A percentile compares a stretch with the other conserved stretches of the same genome.
Evolutionary conservation across 1,140 invertebrate genomes (phyloP).

Genomic region (Plodia interpunctella): DNA sequence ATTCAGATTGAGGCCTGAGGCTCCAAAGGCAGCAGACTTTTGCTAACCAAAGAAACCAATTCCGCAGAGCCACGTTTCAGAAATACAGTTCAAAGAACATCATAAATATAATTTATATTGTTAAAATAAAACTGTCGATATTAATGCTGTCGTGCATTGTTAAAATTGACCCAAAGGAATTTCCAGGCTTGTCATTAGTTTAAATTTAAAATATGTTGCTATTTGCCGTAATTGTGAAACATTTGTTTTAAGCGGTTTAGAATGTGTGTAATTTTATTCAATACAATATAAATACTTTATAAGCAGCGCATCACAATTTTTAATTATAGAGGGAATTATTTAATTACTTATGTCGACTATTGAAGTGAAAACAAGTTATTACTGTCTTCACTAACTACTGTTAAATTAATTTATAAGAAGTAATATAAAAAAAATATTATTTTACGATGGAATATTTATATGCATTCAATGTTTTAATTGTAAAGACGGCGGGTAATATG

Average conservation of each 20-base stretch:
- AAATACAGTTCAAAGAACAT: constrained; percentile 1
- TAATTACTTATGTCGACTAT: not conserved
- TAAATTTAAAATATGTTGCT: no score
- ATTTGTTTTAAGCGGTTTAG: no score
- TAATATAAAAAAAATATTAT: not conserved
- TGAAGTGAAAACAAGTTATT: not conserved
- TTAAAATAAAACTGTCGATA: not conserved
- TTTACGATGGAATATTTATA: not conserved
- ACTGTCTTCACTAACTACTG: not conserved
- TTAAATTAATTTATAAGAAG: not conserved
- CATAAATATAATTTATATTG: not conserved
- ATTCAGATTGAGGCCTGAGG: not conserved
- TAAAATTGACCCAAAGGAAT: no score
- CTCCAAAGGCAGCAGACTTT: not conserved
- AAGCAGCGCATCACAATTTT: not conserved
- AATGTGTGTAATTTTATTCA: no score
- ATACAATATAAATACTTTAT: no score
- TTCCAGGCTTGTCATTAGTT: no score
- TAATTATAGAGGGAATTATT: not conserved
- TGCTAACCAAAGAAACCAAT: not conserved
- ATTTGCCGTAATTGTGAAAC: no score
- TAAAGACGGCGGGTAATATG: no score
- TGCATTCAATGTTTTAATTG: not conserved
- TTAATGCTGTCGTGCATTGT: no score
- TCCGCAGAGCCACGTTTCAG: not conserved